Evolutionary conservation across 2,113 vertebrate genomes (phyloP), one percentile per base, ranked within the genome.

Genomic region (Baryphthengus martii): DNA sequence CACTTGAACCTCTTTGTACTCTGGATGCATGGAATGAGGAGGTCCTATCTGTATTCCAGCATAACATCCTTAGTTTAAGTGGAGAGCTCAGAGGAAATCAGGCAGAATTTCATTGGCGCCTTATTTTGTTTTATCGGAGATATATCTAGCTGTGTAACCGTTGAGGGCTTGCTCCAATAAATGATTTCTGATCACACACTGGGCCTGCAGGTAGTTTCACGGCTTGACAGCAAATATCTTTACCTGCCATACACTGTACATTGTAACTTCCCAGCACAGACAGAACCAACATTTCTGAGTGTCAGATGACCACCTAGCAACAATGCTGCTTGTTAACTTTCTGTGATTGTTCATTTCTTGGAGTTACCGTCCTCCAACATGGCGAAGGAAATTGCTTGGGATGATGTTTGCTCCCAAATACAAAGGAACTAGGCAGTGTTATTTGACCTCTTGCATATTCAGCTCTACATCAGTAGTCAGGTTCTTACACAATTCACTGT

Each of bases 401-500:
- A 76, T 67, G 13, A 55, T 17, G 16, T 40, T 88, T 79, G 8
- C 40, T 65, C 35, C 52, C 42, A 75, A 59, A 16, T 23, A 68
- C 49, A 50, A 74, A 88, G 23, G 39, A 87, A 47, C 35, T 35
- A 31, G 19, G 11, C 39, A 79, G 29, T 50, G 18, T 71, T 35
- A 50, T 68, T 79, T 86, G 14, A 24, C 39, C 20, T 73, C 53
- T 62, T 52, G 55, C n/a, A 52, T 39, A 65, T 61, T 53, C 58
- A 90, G 15, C 56, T 65, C n/a, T n/a, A n/a, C n/a, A n/a, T n/a
- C n/a, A n/a, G n/a, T n/a, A n/a, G n/a, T n/a, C n/a, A n/a, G n/a
- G n/a, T n/a, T n/a, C n/a, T n/a, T n/a, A n/a, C n/a, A n/a, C 33
- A 90, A 37, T 26, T 82, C 16, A 11, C 0, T 0, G n/a, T 70